phyloP scores from a whole-genome alignment of 2,113 vertebrate species.

The Glaucidium brasilianum region DNA sequence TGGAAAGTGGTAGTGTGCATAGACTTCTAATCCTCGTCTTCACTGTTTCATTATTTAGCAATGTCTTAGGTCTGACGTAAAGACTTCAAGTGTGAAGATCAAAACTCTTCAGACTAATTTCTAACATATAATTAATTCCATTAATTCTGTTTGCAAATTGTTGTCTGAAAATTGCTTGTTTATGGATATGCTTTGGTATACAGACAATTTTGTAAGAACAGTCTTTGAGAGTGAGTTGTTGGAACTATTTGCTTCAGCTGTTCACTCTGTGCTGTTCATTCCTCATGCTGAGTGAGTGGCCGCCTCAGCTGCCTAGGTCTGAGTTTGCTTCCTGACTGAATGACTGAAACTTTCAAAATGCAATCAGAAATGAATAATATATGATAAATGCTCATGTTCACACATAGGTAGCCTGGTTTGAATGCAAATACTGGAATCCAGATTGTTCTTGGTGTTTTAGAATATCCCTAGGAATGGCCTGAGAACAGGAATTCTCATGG shows the following conservation, averaged over 20 bases:
- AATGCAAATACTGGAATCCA: constrained; percentile 28
- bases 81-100: neutral
- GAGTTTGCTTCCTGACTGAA: neutral
- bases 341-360: constrained; percentile 27
- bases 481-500: neutral
- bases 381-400: constrained; percentile 26
- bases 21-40: neutral
- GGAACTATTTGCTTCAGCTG: neutral
- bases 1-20: neutral
- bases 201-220: neutral
- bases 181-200: neutral
- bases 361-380: constrained; percentile 50
- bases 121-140: neutral
- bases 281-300: neutral
- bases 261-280: neutral
- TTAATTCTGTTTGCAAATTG: neutral
- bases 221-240: neutral
- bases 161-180: neutral
- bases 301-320: neutral
- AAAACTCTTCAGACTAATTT: neutral
- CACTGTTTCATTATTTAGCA: neutral
- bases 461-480: neutral
- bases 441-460: neutral
- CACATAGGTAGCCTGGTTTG: neutral
- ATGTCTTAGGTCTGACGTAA: neutral